Conservation (phyloP, 2,888 invertebrate species). For the Aricia artaxerxes region DNA sequence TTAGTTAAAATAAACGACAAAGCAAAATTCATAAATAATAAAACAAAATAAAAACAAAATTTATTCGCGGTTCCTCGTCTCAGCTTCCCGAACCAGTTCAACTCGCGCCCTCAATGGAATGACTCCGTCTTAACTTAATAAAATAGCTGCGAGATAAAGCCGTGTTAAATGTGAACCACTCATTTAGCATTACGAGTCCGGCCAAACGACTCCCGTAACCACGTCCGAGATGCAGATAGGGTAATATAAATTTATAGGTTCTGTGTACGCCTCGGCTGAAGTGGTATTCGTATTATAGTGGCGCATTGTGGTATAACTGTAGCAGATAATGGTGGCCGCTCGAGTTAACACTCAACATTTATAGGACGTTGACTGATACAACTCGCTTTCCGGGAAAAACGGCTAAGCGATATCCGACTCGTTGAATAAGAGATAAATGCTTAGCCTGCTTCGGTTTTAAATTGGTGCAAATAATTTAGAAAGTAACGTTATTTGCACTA, state of each 20-base stretch:
- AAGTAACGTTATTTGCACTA: not conserved
- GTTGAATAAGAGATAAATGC: not conserved
- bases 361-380: conserved; percentile 13
- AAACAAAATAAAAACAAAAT: not conserved
- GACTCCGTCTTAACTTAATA: conserved; percentile 8
- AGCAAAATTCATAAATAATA: not conserved
- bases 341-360: conserved; percentile 11
- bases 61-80: not conserved
- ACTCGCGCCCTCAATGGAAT: conserved; percentile 13
- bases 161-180: conserved; percentile 16
- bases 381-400: conserved; percentile 2
- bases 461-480: not conserved
- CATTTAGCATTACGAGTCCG: conserved; percentile 25
- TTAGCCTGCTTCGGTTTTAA: not conserved
- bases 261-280: conserved; percentile 17
- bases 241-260: conserved; percentile 31
- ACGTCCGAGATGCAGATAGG: conserved; percentile 24
- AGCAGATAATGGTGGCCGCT: conserved; percentile 11
- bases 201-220: conserved; percentile 10
- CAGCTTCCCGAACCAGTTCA: not conserved
- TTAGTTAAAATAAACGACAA: not conserved
- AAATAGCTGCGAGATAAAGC: not conserved
- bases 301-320: conserved; percentile 23
- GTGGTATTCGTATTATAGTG: conserved; percentile 23
- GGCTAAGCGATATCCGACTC: not conserved